Evolutionary conservation across 1,140 invertebrate species (phyloP).

Genomic region (Ganaspis sp.): DNA sequence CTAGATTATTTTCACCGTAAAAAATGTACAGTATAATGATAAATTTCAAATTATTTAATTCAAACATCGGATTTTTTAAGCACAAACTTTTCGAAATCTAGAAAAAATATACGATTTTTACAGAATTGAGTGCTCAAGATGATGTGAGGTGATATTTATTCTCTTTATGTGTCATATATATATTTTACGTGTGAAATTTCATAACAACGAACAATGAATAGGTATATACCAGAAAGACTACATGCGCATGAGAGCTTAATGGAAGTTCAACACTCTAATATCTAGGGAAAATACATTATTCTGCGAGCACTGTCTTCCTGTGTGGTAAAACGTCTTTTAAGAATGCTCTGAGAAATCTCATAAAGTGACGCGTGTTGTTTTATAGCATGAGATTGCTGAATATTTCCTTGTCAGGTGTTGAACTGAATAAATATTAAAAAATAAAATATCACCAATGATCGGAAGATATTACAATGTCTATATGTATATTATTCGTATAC

Average conservation of each 20-base stretch:
- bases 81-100: too few relatives aligned
- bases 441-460: too few relatives aligned
- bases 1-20: too few relatives aligned
- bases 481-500: too few relatives aligned
- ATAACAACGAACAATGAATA: conserved; percentile 1
- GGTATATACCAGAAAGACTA: neutral
- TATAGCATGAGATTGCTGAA: neutral
- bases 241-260: neutral
- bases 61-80: too few relatives aligned
- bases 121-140: too few relatives aligned
- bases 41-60: too few relatives aligned
- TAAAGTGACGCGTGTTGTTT: neutral
- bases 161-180: neutral
- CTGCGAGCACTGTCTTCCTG: neutral
- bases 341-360: conserved; percentile 1
- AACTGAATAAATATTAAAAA: too few relatives aligned
- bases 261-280: neutral
- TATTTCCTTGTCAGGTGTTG: too few relatives aligned
- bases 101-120: too few relatives aligned
- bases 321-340: neutral
- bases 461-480: too few relatives aligned
- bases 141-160: neutral
- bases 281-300: conserved; percentile 15
- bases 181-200: conserved; percentile 9
- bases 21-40: too few relatives aligned